Base-by-base conservation (phyloP, 2,113 vertebrate species). In the Macquaria australasica region DNA sequence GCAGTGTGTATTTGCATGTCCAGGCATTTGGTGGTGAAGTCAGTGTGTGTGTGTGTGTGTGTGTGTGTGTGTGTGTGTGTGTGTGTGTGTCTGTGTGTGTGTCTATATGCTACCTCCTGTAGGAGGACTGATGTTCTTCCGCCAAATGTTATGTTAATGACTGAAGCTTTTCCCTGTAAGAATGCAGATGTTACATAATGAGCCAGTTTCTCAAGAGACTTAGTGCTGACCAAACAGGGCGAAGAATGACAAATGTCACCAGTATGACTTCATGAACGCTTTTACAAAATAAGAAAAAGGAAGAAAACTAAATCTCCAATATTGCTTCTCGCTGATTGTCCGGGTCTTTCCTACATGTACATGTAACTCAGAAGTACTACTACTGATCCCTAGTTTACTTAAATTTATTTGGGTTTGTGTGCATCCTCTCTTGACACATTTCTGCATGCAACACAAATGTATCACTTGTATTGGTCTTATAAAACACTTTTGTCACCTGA, bases 141-240 rank as follows among this genome's bases (percentile, higher is more conserved):
- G 1, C 55, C 43, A 78, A 78, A 76, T 87, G 58, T 75, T 59
- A 71, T 34, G n/a, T n/a, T n/a, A n/a, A n/a, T 23, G 4, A 18
- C 20, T n/a, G 10, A 21, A 62, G 45, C 45, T 9, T 45, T 60
- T 51, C 14, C 3, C 18, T 11, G 2, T 8, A n/a, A 23, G 21
- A 74, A 48, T 56, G 31, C 48, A 43, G 59, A 58, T 28, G 39
- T 76, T 75, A 34, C 51, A 58, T 25, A 73, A 84, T 39, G 12
- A 70, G 18, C 8, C 34, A 34, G 37, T 81, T 71, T 81, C 63
- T 67, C 68, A 71, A 60, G 58, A 53, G 23, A 10, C 11, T 34
- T 11, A 73, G 18, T 59, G 12, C 69, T 62, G 64, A 89, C 66
- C 28, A 16, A 10, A 45, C 50, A 25, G 18, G 28, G 15, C 2